Percentiles rank a stretch among this genome's conserved stretches.
Evolutionary conservation across 2,113 vertebrate species (phyloP).

Genomic region (Bambusicola thoracicus): DNA sequence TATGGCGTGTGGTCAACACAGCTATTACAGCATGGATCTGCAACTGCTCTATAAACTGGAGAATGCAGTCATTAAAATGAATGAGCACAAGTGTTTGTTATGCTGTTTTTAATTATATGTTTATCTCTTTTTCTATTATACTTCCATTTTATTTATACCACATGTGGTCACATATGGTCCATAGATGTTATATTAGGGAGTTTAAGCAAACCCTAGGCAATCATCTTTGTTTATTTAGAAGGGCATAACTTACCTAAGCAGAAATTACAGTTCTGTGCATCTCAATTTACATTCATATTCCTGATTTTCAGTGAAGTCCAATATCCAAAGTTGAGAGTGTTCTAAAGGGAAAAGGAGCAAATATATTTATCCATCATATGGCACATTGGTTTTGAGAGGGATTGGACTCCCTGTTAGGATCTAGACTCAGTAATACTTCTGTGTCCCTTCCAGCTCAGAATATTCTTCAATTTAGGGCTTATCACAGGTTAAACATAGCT

Average conservation of each 20-base stretch:
- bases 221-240: constrained; percentile 61
- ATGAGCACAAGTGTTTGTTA: constrained; percentile 68
- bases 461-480: neutral
- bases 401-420: neutral
- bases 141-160: constrained; percentile 78
- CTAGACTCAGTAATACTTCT: neutral
- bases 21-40: constrained; percentile 66
- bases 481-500: neutral
- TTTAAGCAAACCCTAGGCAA: constrained; percentile 65
- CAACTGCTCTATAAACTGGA: constrained; percentile 75
- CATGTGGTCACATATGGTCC: constrained; percentile 73
- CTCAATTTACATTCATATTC: constrained; percentile 16
- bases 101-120: constrained; percentile 82
- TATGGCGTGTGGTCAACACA: constrained; percentile 75
- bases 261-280: constrained; percentile 54
- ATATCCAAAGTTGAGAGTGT: neutral
- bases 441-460: neutral
- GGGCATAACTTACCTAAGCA: constrained; percentile 51
- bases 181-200: constrained; percentile 67
- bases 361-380: neutral
- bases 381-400: neutral
- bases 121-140: constrained; percentile 78
- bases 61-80: constrained; percentile 70
- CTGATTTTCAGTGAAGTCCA: constrained; percentile 15
- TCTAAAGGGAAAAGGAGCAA: neutral